Base-by-base conservation (phyloP, 2,113 vertebrate species). In the Porphyrio hochstetteri region DNA sequence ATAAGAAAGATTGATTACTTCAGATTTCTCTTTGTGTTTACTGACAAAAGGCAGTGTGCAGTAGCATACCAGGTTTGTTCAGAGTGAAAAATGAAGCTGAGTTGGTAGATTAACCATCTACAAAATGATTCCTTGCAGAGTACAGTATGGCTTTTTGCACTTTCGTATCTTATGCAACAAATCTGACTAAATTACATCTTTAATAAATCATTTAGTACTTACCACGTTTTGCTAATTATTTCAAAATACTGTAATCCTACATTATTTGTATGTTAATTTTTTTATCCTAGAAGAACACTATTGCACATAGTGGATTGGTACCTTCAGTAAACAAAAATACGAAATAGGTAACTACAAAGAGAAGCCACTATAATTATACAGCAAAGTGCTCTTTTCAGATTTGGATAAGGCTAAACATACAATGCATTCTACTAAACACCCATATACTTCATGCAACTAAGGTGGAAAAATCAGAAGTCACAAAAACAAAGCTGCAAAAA, bases 1-100 rank as follows among this genome's bases (percentile, higher is more conserved):
- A 98, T 98, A 98, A 97, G 97, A 96, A 96, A 98, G 97, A 98
- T 94, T 96, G 97, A 98, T 98, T 96, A 96, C 95, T 98, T 98
- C 97, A 97, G 96, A 97, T 97, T 96, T 96, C 95, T 96, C 97
- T 98, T 98, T 97, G 97, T 98, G 96, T 97, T 97, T 98, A 95
- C 97, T 94, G 96, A 97, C 97, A 98, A 98, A 98, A 98, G 95
- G 92, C 88, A 93, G 90, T 56, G 42, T 60, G 93, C 86, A 91
- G 82, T 36, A 94, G 90, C 79, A 88, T 67, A 87, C 96, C 52
- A 61, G 68, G 88, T 94, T 97, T 96, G 52, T 88, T 96, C 91
- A 81, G 81, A 81, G 90, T 88, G 95, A 98, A 97, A 98, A 98
- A 97, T 97, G 95, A 94, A 96, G 93, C 89, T 86, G 78, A 53